phyloP scores from a whole-genome alignment of 2,888 invertebrate genomes.

The Azorinus chamasolen region DNA sequence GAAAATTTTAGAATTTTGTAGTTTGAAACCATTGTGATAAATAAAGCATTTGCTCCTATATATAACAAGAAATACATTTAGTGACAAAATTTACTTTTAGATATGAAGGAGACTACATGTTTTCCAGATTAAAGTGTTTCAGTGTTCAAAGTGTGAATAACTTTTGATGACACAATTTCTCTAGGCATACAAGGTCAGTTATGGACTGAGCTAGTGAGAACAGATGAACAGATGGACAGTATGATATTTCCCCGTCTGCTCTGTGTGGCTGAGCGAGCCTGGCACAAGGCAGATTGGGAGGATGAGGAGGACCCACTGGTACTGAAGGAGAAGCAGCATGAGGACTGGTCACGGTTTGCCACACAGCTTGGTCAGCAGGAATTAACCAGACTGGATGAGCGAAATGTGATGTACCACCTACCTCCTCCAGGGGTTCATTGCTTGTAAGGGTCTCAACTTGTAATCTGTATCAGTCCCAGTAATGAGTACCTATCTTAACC shows the following conservation, averaged over 20 bases:
- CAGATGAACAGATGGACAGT: conserved; percentile 75
- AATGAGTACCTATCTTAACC: too few species aligned
- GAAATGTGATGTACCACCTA: conserved; percentile 78
- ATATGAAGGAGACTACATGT: neutral
- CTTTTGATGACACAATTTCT: too few species aligned
- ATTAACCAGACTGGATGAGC: conserved; percentile 76
- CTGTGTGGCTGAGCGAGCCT: conserved; percentile 84
- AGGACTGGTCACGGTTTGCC: conserved; percentile 82
- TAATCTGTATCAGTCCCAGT: neutral
- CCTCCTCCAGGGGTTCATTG: conserved; percentile 81
- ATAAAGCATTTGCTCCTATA: too few species aligned
- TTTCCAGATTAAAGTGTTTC: too few species aligned
- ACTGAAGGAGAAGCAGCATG: conserved; percentile 45
- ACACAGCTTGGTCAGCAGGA: conserved; percentile 80
- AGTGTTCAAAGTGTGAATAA: too few species aligned
- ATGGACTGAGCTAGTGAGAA: conserved; percentile 82
- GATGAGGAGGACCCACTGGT: conserved; percentile 54
- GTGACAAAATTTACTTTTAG: too few species aligned
- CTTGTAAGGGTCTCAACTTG: conserved; percentile 10
- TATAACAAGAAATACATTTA: neutral
- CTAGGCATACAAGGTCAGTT: conserved; percentile 84
- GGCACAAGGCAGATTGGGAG: conserved; percentile 84
- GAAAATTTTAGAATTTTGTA: too few species aligned
- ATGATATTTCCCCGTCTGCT: conserved; percentile 81
- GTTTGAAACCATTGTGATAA: too few species aligned